phyloP scores from a whole-genome alignment of 2,113 vertebrate genomes.

The Struthio camelus region DNA sequence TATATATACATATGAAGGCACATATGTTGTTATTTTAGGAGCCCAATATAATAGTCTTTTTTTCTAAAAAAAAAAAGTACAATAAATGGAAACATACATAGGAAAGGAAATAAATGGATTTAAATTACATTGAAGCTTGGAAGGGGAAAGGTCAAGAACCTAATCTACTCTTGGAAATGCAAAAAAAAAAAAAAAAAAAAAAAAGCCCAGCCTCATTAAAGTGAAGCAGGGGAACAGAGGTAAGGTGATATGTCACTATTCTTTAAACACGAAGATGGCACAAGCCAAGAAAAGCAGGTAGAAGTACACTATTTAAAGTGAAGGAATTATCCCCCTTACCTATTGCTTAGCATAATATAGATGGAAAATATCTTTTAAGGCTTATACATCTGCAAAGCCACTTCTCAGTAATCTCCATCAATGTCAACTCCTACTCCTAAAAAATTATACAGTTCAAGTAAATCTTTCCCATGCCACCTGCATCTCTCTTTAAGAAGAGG shows the following conservation, averaged over 20 bases:
- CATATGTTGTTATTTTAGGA: neutral
- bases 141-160: neutral
- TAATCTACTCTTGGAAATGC: conserved; percentile 40
- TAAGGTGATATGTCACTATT: neutral
- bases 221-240: neutral
- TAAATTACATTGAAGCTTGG: neutral
- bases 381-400: neutral
- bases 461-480: neutral
- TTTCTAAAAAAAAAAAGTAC: neutral
- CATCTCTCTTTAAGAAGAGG: neutral
- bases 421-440: neutral
- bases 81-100: neutral
- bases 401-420: neutral
- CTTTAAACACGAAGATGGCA: neutral
- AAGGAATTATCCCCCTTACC: conserved; percentile 7
- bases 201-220: neutral
- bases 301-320: conserved; percentile 27
- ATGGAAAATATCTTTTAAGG: neutral
- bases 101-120: neutral
- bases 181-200: neutral
- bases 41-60: neutral
- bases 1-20: neutral
- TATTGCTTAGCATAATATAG: neutral
- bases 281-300: conserved; percentile 12
- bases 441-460: neutral